Evolutionary conservation across 2,888 invertebrate genomes (phyloP), one percentile per base, ranked within the genome.

Genomic region (Epirrita christyi): DNA sequence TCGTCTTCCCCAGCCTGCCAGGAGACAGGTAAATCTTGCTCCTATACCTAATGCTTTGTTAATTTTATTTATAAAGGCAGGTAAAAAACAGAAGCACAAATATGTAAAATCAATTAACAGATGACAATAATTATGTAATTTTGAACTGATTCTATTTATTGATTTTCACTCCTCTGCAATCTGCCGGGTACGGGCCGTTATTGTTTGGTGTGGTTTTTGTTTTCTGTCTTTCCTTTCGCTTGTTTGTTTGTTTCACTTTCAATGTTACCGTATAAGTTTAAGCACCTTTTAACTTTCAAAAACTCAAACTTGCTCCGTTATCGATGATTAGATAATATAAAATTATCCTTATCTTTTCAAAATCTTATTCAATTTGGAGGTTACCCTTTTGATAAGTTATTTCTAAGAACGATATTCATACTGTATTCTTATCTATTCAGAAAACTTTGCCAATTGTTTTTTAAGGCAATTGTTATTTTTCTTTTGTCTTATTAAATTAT

Each of bases 1-100:
- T 92, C 85, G 78, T 92, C 92, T 92, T 92, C 72, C 90, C 75
- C 92, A 92, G 92, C 92, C 92, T 92, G 92, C 92, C 92, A 92
- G 92, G 92, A 92, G 79, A 87, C 92, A 92, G 92, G 92, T 92
- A 92, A 91, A 70, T 72, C 73, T 67, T 69, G 61, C 64, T 59
- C 66, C 67, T 61, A 66, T 70, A 72, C 72, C 69, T 63, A 70
- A 69, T 55, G 77, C 78, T 70, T 66, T 38, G 15, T 66, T 66
- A 37, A 44, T 41, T 59, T 63, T 66, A 56, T 51, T 67, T 70
- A 49, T 61, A 44, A 61, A 48, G 7, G 10, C 37, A 2, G 6
- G 10, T 14, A 10, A 27, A 44, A 43, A 47, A 14, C 15, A 14
- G 52, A 6, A 40, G 38, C 11, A 32, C 9, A 43, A 37, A 44